Conservation (phyloP, 2,113 vertebrate species). For the Ploceus nigricollis region DNA sequence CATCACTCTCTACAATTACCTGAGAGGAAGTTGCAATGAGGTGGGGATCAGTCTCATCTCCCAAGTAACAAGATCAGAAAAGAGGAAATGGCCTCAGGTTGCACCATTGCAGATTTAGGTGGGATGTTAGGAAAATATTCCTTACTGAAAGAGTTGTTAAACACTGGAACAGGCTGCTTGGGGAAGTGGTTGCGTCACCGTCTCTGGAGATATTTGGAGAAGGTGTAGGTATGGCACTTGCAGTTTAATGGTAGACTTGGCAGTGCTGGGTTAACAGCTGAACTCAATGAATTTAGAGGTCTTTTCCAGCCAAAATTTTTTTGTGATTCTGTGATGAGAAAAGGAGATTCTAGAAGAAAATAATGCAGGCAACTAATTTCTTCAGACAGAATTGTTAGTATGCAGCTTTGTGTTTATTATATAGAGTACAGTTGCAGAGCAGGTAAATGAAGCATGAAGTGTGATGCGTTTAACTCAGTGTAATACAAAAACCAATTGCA, state of each 20-base stretch:
- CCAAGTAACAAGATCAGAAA: neutral
- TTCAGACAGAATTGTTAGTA: neutral
- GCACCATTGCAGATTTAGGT: neutral
- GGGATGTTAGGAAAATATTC: neutral
- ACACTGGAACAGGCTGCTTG: neutral
- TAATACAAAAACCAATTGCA: neutral
- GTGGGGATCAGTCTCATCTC: neutral
- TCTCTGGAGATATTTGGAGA: neutral
- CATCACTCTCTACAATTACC: neutral
- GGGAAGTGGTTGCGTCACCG: no score
- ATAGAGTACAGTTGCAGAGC: neutral
- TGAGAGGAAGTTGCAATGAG: rapidly evolving
- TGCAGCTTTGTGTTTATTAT: neutral
- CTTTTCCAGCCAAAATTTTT: neutral
- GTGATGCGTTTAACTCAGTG: neutral
- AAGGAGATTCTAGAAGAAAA: neutral
- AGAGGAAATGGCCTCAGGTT: neutral
- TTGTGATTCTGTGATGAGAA: neutral
- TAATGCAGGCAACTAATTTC: neutral
- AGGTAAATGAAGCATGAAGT: neutral
- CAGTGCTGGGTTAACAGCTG: neutral
- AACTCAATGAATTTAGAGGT: neutral
- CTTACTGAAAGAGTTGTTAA: neutral
- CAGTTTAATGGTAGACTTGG: neutral
- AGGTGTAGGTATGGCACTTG: neutral